A percentile compares a stretch with the other conserved stretches of the same genome.
phyloP scores from a whole-genome alignment of 2,797 vertebrate species.

The Poeciliopsis presidionis region DNA sequence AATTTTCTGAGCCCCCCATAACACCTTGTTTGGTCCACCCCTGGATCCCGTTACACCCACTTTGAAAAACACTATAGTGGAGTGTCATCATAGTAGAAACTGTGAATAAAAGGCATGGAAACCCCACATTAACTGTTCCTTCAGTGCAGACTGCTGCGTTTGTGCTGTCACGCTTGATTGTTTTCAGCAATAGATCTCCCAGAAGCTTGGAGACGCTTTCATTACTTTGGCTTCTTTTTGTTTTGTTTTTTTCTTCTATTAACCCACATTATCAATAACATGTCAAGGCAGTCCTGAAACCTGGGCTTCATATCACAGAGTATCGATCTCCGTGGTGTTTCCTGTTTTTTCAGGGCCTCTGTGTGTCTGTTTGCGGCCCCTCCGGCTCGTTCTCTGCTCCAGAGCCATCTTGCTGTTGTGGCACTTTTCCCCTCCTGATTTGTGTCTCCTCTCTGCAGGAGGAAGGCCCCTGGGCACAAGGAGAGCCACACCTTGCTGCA shows the following conservation, averaged over 20 bases:
- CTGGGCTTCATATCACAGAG: background rate
- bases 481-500: slow-evolving; percentile 49
- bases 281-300: background rate
- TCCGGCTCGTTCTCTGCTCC: slow-evolving; percentile 24
- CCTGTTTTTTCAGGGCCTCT: background rate
- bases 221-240: background rate
- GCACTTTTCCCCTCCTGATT: slow-evolving; percentile 54
- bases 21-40: too few relatives aligned
- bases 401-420: slow-evolving; percentile 56
- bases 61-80: background rate
- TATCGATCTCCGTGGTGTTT: slow-evolving; percentile 14
- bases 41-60: too few relatives aligned
- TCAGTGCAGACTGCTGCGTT: background rate
- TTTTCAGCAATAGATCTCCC: background rate
- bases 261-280: background rate
- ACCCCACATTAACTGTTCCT: background rate
- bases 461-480: slow-evolving; percentile 52
- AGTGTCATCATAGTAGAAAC: background rate
- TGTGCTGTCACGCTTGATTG: background rate
- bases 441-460: slow-evolving; percentile 62
- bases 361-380: slow-evolving; percentile 33
- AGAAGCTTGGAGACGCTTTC: slow-evolving; percentile 1
- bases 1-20: too few relatives aligned
- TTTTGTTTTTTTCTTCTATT: slow-evolving; percentile 1
- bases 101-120: background rate